Percentiles rank a stretch among this genome's conserved stretches.
phyloP scores from a whole-genome alignment of 2,888 invertebrate genomes.

The Callyntrura sp. region DNA sequence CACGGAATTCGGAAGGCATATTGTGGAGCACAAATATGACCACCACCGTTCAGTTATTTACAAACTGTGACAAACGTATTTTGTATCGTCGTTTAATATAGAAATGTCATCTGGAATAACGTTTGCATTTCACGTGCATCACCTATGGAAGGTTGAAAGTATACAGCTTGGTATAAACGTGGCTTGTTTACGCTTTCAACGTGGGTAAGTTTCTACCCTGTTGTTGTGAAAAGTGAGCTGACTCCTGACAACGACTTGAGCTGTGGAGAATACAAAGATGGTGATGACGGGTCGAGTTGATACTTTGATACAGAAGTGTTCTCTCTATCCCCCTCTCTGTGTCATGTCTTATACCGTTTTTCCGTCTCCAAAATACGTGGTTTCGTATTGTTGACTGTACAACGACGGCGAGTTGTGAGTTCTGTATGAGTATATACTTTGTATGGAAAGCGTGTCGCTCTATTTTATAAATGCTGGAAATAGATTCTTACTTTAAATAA shows the following conservation, averaged over 20 bases:
- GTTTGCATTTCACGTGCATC: not conserved
- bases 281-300: conserved; percentile 7
- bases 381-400: not conserved
- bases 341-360: conserved; percentile 9
- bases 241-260: conserved; percentile 46
- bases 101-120: not conserved
- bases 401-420: too few species aligned
- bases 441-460: not conserved
- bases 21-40: not conserved
- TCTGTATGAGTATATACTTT: not conserved
- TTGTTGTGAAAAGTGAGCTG: conserved; percentile 53
- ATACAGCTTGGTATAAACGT: not conserved
- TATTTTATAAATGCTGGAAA: not conserved
- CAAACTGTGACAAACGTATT: too few species aligned
- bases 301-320: not conserved
- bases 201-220: conserved; percentile 21
- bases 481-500: not conserved
- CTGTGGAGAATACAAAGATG: conserved; percentile 32
- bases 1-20: not conserved
- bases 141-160: not conserved
- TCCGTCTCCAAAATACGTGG: not conserved
- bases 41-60: too few species aligned
- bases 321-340: not conserved
- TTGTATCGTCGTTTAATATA: too few species aligned
- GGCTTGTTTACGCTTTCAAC: not conserved